Evolutionary conservation across 2,113 vertebrate species (phyloP), one percentile per base, ranked within the genome.

Genomic region (Vidua chalybeata): DNA sequence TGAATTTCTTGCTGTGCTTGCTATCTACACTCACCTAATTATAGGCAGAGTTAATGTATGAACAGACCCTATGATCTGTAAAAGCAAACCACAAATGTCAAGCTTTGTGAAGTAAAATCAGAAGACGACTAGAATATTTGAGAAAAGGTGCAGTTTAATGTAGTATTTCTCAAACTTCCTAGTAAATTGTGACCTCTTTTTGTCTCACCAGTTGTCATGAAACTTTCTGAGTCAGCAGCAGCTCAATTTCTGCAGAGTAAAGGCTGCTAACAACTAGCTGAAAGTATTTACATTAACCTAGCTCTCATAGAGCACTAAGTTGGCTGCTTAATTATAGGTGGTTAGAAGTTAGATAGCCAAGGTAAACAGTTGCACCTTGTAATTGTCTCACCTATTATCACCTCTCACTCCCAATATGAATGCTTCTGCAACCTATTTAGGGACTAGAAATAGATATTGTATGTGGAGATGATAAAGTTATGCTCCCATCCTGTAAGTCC

Each of bases 21-120:
- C 27, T 3, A 82, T 66, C 84, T 73, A 76, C 73, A 56, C 37
- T 84, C 77, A 89, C 54, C 58, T 94, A 92, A 86, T 91, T 93
- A 91, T 39, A 31, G 24, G 61, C 52, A 84, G 61, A 92, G 61
- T 52, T 89, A 95, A 84, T 52, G 68, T 94, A 74, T 43, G 86
- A 91, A 84, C 64, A 95, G 76, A 84, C 43, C 56, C 41, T 52
- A 89, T 61, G 62, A 92, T 91, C 78, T 95, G 58, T 46, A 93
- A 89, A 94, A 91, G 62, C 58, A 96, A 94, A 87, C 46, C 84
- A 66, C 71, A 87, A 79, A 87, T 89, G 77, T 89, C 93, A 94
- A 48, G 49, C 24, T 72, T 84, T 93, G 77, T 49, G 49, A 87
- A 84, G 58, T 56, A 89, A 87, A 91, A 89, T 87, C 58, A 64